Percentiles rank a stretch among this genome's conserved stretches.
Evolutionary conservation across 2,113 vertebrate species (phyloP).

Genomic region (Lanius collurio): DNA sequence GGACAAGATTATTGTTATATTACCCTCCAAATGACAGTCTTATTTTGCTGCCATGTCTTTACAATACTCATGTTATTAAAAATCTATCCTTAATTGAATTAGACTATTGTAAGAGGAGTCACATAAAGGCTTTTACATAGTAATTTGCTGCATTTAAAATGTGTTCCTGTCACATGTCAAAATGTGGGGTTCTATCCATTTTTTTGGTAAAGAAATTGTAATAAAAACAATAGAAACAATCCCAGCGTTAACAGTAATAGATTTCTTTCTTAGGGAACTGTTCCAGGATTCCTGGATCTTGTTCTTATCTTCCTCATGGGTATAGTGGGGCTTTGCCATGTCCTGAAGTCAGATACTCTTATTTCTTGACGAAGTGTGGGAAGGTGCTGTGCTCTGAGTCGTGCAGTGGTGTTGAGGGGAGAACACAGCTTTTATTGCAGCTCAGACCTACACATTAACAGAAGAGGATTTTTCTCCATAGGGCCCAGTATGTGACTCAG

Average conservation of each 20-base stretch:
- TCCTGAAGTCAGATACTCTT: neutral
- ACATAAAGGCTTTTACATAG: neutral
- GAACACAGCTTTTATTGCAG: neutral
- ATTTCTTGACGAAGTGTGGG: neutral
- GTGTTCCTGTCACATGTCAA: neutral
- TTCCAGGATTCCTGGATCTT: neutral
- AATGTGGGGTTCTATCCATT: neutral
- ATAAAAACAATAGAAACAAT: neutral
- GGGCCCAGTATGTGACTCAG: rapidly evolving
- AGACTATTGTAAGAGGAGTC: neutral
- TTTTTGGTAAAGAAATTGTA: neutral
- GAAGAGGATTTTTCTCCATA: neutral
- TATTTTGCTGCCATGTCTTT: neutral
- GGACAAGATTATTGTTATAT: neutral
- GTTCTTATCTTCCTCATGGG: neutral
- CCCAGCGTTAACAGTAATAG: neutral
- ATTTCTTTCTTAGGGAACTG: neutral
- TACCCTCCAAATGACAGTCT: neutral
- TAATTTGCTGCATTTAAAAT: neutral
- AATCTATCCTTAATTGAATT: neutral
- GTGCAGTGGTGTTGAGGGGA: rapidly evolving
- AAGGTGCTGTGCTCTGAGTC: neutral
- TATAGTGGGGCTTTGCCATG: neutral
- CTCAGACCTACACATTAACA: neutral
- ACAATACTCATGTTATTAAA: neutral